phyloP scores from a whole-genome alignment of 2,888 invertebrate genomes.

The Cinara cedri region DNA sequence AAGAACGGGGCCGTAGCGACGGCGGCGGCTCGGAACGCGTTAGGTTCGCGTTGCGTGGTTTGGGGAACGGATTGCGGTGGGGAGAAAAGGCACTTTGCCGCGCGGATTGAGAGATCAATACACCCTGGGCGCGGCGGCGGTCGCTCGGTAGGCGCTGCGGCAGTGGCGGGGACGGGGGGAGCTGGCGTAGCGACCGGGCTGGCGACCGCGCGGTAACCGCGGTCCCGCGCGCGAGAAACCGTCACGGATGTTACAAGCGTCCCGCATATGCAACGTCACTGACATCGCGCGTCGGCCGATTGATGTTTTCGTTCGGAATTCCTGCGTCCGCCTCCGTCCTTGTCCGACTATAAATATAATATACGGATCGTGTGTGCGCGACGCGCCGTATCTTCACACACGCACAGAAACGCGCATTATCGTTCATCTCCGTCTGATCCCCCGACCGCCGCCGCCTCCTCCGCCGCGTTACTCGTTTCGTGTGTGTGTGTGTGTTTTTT shows the following conservation, averaged over 20 bases:
- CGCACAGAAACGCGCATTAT: slow-evolving; percentile 27
- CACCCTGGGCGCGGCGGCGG: slow-evolving; percentile 26
- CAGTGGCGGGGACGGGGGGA: not conserved
- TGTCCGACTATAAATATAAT: slow-evolving; percentile 48
- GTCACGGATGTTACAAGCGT: slow-evolving; percentile 47
- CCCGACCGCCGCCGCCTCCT: not conserved
- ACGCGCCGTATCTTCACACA: slow-evolving; percentile 34
- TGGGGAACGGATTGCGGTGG: not conserved
- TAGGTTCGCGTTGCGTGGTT: not conserved
- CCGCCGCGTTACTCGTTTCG: not conserved
- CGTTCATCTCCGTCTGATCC: slow-evolving; percentile 54
- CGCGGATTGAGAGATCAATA: slow-evolving; percentile 54
- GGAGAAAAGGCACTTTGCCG: slow-evolving; percentile 25
- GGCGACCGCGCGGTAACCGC: slow-evolving; percentile 37
- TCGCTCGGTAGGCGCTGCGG: slow-evolving; percentile 10
- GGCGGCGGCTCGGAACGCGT: too few species aligned
- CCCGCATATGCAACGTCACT: slow-evolving; percentile 48
- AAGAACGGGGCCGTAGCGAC: not conserved
- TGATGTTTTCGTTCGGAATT: slow-evolving; percentile 56
- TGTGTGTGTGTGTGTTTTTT: slow-evolving; percentile 36
- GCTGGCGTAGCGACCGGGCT: not conserved
- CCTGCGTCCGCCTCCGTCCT: slow-evolving; percentile 46
- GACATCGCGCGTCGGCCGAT: slow-evolving; percentile 52
- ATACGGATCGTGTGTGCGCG: slow-evolving; percentile 24
- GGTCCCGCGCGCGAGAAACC: not conserved